Base-by-base conservation (phyloP, 1,140 invertebrate genomes). In the Oryzaephilus surinamensis region DNA sequence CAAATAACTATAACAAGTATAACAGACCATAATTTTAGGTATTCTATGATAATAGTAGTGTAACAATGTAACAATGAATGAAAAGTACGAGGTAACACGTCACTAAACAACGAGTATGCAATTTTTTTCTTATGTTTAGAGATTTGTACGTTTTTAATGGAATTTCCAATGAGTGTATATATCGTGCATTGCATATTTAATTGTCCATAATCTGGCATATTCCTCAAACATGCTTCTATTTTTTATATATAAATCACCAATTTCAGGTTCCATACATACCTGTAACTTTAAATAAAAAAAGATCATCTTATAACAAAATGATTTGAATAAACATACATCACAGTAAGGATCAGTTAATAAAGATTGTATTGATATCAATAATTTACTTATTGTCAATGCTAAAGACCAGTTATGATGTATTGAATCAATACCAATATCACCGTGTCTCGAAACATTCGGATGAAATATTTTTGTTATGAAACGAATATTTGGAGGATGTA, bases 401-500 rank as follows among this genome's bases (percentile, higher is more conserved):
- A 95, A 65, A 20, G 87, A 92, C 92, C 92, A 96, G 65, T 95
- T 95, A 62, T 94, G 86, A 56, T 91, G 85, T 55, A 96, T 90
- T 8, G 87, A 93, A 66, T 95, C 92, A 41, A 95, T 86, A 19
- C 91, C 91, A 41, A 95, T 88, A 66, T 95, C 90, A n/a, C 91
- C 92, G 60, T 96, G 91, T 7, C 91, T 74, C 15, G 88, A 93
- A 18, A 97, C 82, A 64, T 97, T 97, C 3, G 92, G 91, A 67
- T 97, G 92, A 54, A 94, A 77, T 50, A 97, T 89, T 64, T 85
- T 86, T 6, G 88, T 92, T 14, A 91, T 63, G 65, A 93, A 92
- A 28, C 85, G 70, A 1, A 94, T 89, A 30, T 84, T 76, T 1
- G 92, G 92, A 19, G 92, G 91, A 48, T 75, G 74, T 77, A 97